phyloP scores from a whole-genome alignment of 1,140 invertebrate species.

The Calosoma granatense region DNA sequence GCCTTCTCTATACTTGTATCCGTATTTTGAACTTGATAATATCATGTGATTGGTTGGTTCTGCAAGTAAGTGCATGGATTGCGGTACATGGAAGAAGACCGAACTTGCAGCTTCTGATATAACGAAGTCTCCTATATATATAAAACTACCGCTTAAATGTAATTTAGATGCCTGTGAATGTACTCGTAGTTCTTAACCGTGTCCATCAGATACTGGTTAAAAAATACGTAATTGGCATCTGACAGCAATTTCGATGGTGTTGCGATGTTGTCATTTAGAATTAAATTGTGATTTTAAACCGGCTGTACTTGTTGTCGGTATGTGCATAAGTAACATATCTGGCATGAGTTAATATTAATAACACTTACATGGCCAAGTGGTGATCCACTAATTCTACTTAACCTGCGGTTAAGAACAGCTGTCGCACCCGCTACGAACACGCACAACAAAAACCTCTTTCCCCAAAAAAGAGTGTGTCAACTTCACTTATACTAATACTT shows the following conservation, averaged over 20 bases:
- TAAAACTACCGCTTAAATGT: neutral
- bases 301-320: no score
- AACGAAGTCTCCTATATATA: neutral
- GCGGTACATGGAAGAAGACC: neutral
- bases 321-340: no score
- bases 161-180: constrained; percentile 2
- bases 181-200: constrained; percentile 23
- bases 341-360: neutral
- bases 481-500: constrained; percentile 51
- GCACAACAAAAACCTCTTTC: constrained; percentile 40
- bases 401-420: constrained; percentile 30
- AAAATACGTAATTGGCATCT: no score
- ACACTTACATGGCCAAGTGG: neutral
- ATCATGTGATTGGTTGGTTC: no score
- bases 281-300: no score
- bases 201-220: neutral
- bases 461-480: constrained; percentile 55
- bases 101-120: neutral
- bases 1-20: no score
- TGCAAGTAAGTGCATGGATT: no score
- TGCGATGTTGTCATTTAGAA: constrained; percentile 1
- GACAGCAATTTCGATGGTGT: constrained; percentile 32
- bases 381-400: constrained; percentile 20
- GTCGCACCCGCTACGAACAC: constrained; percentile 19
- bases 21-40: no score